Base-by-base conservation (phyloP, 2,797 vertebrate species). In the Labroides dimidiatus region DNA sequence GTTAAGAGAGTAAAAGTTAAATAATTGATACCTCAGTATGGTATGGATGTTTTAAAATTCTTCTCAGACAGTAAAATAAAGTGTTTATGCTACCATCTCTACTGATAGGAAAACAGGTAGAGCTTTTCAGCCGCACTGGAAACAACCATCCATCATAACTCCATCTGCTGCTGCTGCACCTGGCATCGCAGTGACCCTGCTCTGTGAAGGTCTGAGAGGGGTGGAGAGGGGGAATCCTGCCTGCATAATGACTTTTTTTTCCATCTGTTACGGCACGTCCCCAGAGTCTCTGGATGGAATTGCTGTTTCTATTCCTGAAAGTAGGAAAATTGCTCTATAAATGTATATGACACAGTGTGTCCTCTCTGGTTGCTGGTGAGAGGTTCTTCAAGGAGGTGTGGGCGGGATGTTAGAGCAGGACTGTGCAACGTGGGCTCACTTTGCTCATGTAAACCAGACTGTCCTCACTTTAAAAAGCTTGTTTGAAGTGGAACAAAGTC, bases 251-350 rank as follows among this genome's bases (percentile, higher is more conserved):
- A 61, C 63, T 50, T 82, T 76, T 82, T 76, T 86, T 90, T 86
- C 89, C 90, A 62, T 86, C 70, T 77, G 47, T 85, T 80, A 54
- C 87, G 65, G 69, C 80, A 76, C 4, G 58, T 77, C 81, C 77
- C 74, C 8, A 17, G 66, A 70, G 82, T 73, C 58, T 72, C 55
- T 2, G 76, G 65, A 69, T 81, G 80, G 83, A 91, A 85, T 73
- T 63, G 68, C 72, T 61, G 58, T 69, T 82, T 43, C 90, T 90
- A 84, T 92, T 92, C 88, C 68, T 80, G 85, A 72, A 78, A 77
- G 70, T 80, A 53, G 86, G 82, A 89, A 88, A 87, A 74, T 60
- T 6, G 61, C 71, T 90, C 72, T 89, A 74, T 86, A 90, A 59
- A 64, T 58, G 76, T 69, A 78, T 21, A 69, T 78, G 78, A 85